Evolutionary conservation across 2,113 vertebrate species (phyloP), one percentile per base, ranked within the genome.

Genomic region (Brachypodius melanocephalos): DNA sequence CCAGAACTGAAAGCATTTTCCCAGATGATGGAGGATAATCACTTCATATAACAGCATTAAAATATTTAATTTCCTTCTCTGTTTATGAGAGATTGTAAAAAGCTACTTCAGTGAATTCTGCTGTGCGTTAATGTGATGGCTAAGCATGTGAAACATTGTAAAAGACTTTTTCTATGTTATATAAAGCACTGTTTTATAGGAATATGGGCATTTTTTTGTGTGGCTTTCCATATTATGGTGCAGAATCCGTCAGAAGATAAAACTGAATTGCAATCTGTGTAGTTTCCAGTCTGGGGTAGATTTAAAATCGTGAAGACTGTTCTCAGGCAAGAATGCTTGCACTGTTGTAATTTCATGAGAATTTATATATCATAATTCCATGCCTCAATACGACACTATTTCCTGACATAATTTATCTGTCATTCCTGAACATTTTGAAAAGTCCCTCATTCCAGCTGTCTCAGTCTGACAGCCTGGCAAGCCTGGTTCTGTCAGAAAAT

Each of bases 21-120:
- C 28, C 63, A 88, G 63, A 34, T 80, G 54, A 79, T 45, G 54
- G 34, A 76, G 34, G 20, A 79, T 62, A 82, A 82, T 91, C 48
- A 61, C 42, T 80, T 95, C 11, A 69, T 61, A 38, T 43, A 85
- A 51, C 36, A 90, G n/a, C 29, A 77, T 68, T 73, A 83, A 85
- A 79, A 92, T 77, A 85, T 88, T 95, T 92, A 58, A 96, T 93
- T 91, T 76, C 71, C 34, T 68, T 85, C 46, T 58, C 67, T 83
- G 14, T 89, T 95, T 92, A 85, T 83, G 29, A 69, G 38, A 11
- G n/a, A 57, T 15, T 87, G 40, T 94, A 82, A 85, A 93, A 87
- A 75, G 5, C 45, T 76, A 42, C 38, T 88, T 73, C 63, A 58
- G 11, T 85, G 42, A 88, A 77, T 66, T 90, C 46, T 80, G n/a